These are phyloP conservation scores for Artibeus jamaicensis DNA, from an alignment of 2,797 vertebrate species.

Conservation along the genomic window DNA sequence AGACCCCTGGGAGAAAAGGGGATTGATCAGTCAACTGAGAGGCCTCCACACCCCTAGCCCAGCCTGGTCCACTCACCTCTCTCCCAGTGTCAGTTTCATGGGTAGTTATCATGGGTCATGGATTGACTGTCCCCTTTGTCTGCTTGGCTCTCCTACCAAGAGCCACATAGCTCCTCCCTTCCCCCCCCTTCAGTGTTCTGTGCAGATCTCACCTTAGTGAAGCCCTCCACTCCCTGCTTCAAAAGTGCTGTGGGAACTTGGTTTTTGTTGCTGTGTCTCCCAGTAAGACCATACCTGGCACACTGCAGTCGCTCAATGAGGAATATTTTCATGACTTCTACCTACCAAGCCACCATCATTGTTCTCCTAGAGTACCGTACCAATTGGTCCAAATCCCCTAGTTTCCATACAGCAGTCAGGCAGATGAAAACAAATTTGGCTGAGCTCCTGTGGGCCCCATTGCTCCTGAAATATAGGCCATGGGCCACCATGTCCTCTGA, in stretches of 20 bases:
- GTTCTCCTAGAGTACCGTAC: background rate
- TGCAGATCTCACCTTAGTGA: background rate
- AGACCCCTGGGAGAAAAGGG: conserved; percentile 83
- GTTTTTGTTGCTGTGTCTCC: background rate
- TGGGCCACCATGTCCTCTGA: background rate
- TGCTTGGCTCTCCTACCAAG: background rate
- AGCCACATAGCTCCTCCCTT: background rate
- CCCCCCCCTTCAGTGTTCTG: background rate
- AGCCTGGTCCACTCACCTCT: background rate
- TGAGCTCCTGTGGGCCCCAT: no score
- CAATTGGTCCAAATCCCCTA: background rate
- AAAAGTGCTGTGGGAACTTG: background rate
- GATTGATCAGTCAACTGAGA: background rate
- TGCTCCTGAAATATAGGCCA: background rate
- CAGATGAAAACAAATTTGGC: background rate
- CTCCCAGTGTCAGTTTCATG: rapidly evolving
- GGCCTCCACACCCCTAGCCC: rapidly evolving
- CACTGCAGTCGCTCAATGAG: background rate
- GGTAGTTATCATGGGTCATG: background rate
- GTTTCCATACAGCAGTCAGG: background rate
- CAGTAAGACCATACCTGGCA: background rate
- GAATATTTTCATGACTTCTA: background rate
- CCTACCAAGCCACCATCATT: background rate
- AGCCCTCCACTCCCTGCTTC: background rate
- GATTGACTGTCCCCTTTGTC: background rate